Evolutionary conservation across 2,797 vertebrate genomes (phyloP).

Genomic region (Loriculus beryllinus): DNA sequence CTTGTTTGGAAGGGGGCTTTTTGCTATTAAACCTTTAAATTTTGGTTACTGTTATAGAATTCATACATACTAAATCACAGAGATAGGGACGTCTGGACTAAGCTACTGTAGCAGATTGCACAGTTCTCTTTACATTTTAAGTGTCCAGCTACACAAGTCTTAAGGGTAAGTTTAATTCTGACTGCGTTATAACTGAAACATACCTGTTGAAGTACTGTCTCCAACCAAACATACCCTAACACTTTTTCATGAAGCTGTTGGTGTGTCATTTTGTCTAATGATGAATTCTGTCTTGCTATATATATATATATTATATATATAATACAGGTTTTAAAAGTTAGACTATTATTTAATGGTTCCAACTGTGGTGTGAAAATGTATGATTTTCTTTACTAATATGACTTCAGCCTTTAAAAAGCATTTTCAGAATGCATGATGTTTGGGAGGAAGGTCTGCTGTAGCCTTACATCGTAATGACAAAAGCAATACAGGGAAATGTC

Average conservation of each 20-base stretch:
- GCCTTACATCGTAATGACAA: neutral
- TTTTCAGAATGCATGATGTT: neutral
- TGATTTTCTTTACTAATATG: neutral
- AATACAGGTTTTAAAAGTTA: neutral
- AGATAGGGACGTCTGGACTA: neutral
- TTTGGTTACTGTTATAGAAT: slow-evolving; percentile 24
- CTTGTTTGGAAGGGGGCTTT: neutral
- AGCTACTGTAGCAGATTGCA: neutral
- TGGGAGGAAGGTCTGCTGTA: neutral
- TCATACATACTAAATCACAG: neutral
- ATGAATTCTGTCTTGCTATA: neutral
- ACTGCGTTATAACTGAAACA: neutral
- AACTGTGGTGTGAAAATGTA: neutral
- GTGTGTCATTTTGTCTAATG: neutral
- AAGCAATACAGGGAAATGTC: neutral
- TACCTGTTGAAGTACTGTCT: neutral
- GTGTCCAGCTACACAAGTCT: neutral
- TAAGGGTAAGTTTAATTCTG: neutral
- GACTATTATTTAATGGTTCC: neutral
- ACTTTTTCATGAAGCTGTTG: neutral
- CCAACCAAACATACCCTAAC: neutral
- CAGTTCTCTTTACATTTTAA: neutral
- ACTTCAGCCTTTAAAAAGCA: neutral
- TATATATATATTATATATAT: too few relatives aligned
- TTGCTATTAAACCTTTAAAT: slow-evolving; percentile 44